A percentile compares a stretch with the other conserved stretches of the same genome.
phyloP scores from a whole-genome alignment of 1,140 invertebrate species.

The Rhagoletis pomonella region DNA sequence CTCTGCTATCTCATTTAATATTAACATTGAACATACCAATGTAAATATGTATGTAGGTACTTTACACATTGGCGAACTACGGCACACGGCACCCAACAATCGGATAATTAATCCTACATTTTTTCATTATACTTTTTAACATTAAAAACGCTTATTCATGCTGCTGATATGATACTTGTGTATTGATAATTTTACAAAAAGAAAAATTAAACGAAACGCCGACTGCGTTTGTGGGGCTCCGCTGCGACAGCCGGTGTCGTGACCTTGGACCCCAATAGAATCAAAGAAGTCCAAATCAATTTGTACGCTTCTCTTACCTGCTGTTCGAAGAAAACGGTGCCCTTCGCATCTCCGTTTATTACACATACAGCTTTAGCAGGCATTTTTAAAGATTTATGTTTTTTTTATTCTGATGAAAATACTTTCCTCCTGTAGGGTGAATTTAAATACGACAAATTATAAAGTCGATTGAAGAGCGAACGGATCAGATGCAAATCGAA shows the following conservation, averaged over 20 bases:
- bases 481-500: neutral
- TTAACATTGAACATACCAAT: neutral
- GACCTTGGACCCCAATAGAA: conserved; percentile 18
- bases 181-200: neutral
- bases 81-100: neutral
- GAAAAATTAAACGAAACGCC: neutral
- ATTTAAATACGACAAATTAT: neutral
- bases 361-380: conserved; percentile 88
- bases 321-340: conserved; percentile 87
- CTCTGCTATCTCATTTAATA: neutral
- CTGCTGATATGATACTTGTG: neutral
- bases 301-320: conserved; percentile 75
- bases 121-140: neutral
- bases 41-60: neutral
- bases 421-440: neutral
- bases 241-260: conserved; percentile 13
- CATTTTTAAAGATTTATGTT: conserved; percentile 67
- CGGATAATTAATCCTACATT: neutral
- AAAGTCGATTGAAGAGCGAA: neutral
- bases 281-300: neutral
- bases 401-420: neutral
- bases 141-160: conserved; percentile 36
- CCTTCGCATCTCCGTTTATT: conserved; percentile 87
- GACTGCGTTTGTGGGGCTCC: neutral
- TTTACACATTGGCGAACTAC: neutral